Evolutionary conservation across 2,797 vertebrate species (phyloP).

Genomic region (Anguilla obscura): DNA sequence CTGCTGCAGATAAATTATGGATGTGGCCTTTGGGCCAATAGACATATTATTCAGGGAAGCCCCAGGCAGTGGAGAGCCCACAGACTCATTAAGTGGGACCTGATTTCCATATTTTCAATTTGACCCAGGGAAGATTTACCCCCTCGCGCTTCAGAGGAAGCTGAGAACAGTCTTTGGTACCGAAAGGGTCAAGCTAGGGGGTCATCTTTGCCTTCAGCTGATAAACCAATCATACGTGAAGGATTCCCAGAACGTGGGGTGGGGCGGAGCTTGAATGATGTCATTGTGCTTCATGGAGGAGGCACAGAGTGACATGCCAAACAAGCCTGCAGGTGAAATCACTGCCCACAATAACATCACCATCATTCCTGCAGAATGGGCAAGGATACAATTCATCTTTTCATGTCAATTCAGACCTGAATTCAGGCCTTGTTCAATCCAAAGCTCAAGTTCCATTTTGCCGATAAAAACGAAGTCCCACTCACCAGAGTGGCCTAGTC

Average conservation of each 20-base stretch:
- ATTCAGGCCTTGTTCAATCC: not conserved
- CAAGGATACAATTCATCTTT: not conserved
- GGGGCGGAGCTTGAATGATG: not conserved
- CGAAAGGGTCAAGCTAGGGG: not conserved
- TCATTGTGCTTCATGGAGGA: not conserved
- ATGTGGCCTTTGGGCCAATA: conserved; percentile 15
- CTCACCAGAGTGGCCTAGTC: not conserved
- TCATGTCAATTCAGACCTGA: not conserved
- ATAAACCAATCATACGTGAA: not conserved
- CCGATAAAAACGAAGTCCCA: not conserved
- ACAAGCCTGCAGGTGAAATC: not conserved
- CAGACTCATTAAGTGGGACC: not conserved
- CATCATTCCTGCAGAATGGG: not conserved
- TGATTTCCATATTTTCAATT: conserved; percentile 19
- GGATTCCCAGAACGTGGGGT: not conserved
- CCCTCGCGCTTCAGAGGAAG: not conserved
- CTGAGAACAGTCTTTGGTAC: not conserved
- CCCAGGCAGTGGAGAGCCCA: not conserved
- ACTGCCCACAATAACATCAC: not conserved
- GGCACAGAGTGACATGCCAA: not conserved
- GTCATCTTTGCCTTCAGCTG: not conserved
- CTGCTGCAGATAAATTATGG: not conserved
- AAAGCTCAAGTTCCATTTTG: not conserved
- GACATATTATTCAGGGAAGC: not conserved
- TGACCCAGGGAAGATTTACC: not conserved